Base-by-base conservation (phyloP, 1,140 invertebrate species). In the Cotesia chilonis region DNA sequence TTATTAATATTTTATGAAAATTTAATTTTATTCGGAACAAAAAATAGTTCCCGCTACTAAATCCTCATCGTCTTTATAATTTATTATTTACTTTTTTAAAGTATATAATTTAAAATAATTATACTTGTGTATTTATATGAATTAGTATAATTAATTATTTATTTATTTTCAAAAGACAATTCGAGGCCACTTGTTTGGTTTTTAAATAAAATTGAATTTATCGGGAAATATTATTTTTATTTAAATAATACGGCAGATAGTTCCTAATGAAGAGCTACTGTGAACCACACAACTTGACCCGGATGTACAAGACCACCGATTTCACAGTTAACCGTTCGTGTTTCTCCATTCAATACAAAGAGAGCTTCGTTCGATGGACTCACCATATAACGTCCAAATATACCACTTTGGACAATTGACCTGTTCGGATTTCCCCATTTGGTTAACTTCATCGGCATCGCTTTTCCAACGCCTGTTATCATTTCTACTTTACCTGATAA, bases 361-460 rank as follows among this genome's bases (percentile, higher is more conserved):
- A 94, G 85, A 4, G 92, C 91, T 71, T 93, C 90, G 75, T 90
- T 91, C 38, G 92, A 91, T 2, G 93, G 91, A 35, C 92, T 92
- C 68, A 93, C 91, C 88, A 95, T 90, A 82, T 91, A 94, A 76
- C 91, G 90, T 57, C 92, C 93, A 81, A 94, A 94, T 52, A 93
- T 86, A 66, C 92, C 89, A 67, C 92, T 92, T 68, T 90, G 90
- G 70, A 90, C 89, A 71, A 95, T 92, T 36, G 91, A 90, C 77
- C 93, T 88, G 77, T 91, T 91, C 7, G 91, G 88, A 76, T 91
- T 91, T 57, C 89, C 89, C 92, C 92, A 94, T 78, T 91, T 89
- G 65, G 91, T 87, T 72, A 90, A 77, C 57, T 83, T 84, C 4
- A 87, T 80, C 6, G 88, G 84, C 84, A 90, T 89, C 12, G 92